Base-by-base conservation (phyloP, 2,888 invertebrate genomes). In the Petrolisthes manimaculis region DNA sequence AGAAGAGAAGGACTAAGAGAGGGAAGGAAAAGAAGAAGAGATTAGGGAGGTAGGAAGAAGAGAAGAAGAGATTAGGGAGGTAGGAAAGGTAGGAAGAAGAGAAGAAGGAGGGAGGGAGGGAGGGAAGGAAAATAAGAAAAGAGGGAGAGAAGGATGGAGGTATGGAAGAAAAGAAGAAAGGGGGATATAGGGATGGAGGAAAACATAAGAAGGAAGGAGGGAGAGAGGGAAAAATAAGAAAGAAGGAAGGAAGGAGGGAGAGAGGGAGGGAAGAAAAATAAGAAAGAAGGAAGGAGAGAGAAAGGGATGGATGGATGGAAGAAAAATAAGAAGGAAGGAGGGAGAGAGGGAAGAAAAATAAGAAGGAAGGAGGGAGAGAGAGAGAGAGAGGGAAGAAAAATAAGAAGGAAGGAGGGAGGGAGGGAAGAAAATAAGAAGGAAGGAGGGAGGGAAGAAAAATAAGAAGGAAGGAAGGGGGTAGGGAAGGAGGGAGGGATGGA, bases 391-490 rank as follows among this genome's bases (percentile, higher is more conserved):
- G 61, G 14, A 61, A 61, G 61, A 61, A 61, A 61, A 61, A 9
- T 14, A 61, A 61, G 71, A 71, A 71, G n/a, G n/a, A 71, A 18
- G 71, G 71, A 71, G n/a, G 71, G n/a, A 71, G n/a, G n/a, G 71
- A 71, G n/a, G 71, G 14, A 6, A 61, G 61, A 71, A 71, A 71
- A 71, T 71, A n/a, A 5, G 71, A 71, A 18, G 71, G 71, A 71
- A n/a, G 71, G n/a, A 71, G 21, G 21, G 71, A 71, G 21, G 71
- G 18, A 9, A 61, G 61, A 71, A 71, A 82, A 69, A 82, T 37
- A 67, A 51, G 61, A 61, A 67, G 24, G 51, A 37, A 61, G 67
- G 18, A 61, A 12, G 12, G 3, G 9, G 61, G 8, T 24, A 37
- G 51, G 37, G 37, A 37, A 12, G 4, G 6, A 77, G 77, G 5